phyloP scores from a whole-genome alignment of 2,113 vertebrate genomes.

The Campylomormyrus numenius region DNA sequence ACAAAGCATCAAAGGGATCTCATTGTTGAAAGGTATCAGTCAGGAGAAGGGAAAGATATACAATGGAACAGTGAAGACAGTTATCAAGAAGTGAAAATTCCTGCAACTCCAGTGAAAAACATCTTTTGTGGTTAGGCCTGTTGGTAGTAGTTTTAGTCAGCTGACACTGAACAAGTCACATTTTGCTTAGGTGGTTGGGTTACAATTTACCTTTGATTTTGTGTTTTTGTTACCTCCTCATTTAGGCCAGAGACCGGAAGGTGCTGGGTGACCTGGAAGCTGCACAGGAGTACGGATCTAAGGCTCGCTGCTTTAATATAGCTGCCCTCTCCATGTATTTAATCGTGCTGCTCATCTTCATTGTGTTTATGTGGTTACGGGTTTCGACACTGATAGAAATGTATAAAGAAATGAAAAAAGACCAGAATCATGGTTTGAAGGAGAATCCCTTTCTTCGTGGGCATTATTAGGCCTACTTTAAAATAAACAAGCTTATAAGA shows the following conservation, averaged over 20 bases:
- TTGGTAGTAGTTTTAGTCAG: not conserved
- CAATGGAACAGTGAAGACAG: too few species aligned
- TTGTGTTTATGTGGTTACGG: accelerated
- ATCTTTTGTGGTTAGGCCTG: not conserved
- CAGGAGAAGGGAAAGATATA: too few species aligned
- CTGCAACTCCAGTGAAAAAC: too few species aligned
- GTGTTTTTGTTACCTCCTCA: not conserved
- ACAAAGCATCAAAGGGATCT: too few species aligned
- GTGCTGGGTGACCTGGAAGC: not conserved
- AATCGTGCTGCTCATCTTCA: not conserved
- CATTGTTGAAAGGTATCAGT: too few species aligned
- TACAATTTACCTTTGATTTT: not conserved
- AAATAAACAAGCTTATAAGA: too few species aligned
- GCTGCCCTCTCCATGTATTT: too few species aligned
- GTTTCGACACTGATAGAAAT: accelerated
- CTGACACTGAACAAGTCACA: not conserved
- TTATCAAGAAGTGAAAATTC: too few species aligned
- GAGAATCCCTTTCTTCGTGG: too few species aligned
- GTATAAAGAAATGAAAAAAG: too few species aligned
- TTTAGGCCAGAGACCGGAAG: not conserved
- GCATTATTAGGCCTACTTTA: too few species aligned
- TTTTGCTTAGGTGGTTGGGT: not conserved
- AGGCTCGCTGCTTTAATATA: not conserved
- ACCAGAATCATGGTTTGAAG: too few species aligned
- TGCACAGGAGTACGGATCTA: not conserved